These are phyloP conservation scores for Chelonus insularis DNA, from an alignment of 1,140 invertebrate species.

Conservation along the genomic window DNA sequence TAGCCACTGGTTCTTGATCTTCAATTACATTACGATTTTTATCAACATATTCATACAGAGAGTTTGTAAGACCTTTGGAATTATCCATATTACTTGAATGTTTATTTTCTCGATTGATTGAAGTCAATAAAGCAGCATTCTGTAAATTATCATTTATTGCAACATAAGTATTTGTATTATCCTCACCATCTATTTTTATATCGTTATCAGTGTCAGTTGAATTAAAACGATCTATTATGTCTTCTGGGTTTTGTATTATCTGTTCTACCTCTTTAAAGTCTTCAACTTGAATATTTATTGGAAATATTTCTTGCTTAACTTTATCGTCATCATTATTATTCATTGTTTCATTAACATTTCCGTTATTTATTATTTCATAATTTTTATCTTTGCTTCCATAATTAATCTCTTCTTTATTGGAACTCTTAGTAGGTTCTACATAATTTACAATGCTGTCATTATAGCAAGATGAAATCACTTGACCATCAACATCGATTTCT, in stretches of 20 bases:
- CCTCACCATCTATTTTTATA: background rate
- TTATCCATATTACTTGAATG: constrained; percentile 1
- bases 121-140: background rate
- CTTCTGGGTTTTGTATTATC: constrained; percentile 14
- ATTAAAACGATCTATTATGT: background rate
- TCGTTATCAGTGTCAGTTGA: constrained; percentile 8
- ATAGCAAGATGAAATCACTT: background rate
- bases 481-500: background rate
- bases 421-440: background rate
- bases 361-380: background rate
- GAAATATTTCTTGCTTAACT: background rate
- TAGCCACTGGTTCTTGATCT: background rate
- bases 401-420: background rate
- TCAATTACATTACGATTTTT: background rate
- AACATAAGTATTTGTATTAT: background rate
- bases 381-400: too few relatives aligned
- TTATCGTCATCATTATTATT: background rate
- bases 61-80: background rate
- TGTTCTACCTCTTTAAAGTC: constrained; percentile 11
- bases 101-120: background rate
- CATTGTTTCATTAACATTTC: background rate
- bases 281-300: constrained; percentile 10
- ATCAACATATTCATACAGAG: constrained; percentile 7
- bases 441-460: background rate
- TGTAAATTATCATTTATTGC: background rate